These are phyloP conservation scores for Labeo calbasu DNA, from an alignment of 2,797 vertebrate genomes.

Conservation along the genomic window DNA sequence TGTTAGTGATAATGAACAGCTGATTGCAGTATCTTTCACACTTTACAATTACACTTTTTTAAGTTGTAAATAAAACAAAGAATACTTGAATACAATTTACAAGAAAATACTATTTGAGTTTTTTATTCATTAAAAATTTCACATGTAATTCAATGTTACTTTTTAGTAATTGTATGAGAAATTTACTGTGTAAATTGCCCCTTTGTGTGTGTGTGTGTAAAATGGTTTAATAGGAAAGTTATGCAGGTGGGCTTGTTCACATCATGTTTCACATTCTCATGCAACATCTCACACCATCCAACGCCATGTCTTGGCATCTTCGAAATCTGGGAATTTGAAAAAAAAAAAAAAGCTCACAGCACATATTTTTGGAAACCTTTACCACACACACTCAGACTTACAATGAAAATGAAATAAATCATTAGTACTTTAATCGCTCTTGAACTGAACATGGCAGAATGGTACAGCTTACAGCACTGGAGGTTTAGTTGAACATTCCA, in stretches of 20 bases:
- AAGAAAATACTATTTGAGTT: background rate
- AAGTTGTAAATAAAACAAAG: background rate
- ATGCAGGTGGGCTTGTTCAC: background rate
- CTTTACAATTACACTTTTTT: background rate
- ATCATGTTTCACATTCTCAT: background rate
- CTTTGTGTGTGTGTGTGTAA: too few relatives aligned
- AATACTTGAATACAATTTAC: background rate
- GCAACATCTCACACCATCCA: background rate
- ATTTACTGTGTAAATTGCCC: too few relatives aligned
- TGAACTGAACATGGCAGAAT: background rate
- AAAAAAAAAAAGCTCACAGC: background rate
- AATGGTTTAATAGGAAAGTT: too few relatives aligned
- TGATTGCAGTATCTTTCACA: background rate
- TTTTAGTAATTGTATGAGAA: too few relatives aligned
- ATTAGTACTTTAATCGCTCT: background rate
- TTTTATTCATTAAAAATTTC: background rate
- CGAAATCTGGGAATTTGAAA: background rate
- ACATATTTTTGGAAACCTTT: background rate
- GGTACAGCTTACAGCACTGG: background rate
- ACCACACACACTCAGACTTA: background rate
- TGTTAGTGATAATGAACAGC: background rate
- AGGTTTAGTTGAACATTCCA: slow-evolving; percentile 16
- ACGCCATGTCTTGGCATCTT: background rate
- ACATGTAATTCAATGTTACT: background rate
- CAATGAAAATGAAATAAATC: background rate